Base-by-base conservation (phyloP, 2,888 invertebrate species). In the Drosophila aldrichi region DNA sequence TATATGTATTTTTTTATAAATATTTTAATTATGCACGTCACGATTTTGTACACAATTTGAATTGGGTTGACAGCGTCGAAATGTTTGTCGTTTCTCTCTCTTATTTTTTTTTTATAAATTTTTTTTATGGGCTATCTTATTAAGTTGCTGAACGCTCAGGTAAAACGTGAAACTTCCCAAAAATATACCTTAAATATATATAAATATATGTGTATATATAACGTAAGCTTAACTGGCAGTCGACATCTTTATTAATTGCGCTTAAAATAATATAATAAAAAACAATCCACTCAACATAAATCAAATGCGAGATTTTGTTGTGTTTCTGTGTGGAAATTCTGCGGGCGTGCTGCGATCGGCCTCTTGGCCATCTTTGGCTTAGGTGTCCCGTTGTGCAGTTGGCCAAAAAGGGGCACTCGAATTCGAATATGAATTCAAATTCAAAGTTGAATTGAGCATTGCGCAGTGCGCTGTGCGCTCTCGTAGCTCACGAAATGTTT, bases 31-130 rank as follows among this genome's bases (percentile, higher is more conserved):
- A 87, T 87, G 87, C 86, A 67, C 44, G 84, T 87, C 86, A 87
- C 86, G 89, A 89, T 87, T 88, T 82, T 82, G 67, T 84, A 89
- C 85, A 87, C 86, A 87, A 87, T 87, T 87, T 87, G 86, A 87
- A 87, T 89, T 89, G 86, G 86, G 86, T 87, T 89, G 89, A 87
- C 86, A 87, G 82, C 74, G 57, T 61, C 63, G 51, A 78, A 70
- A 70, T 54, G 65, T 70, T 36, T 49, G 54, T 62, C 41, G 48
- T 49, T 46, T 29, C 34, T 29, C 54, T 18, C 54, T 25, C 40
- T n/a, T 54, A 16, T 38, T 40, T 52, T 61, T 62, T 67, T 60
- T 60, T 20, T 43, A 3, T 41, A n/a, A n/a, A n/a, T n/a, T n/a
- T 61, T 62, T 69, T 60, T 20, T 43, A 3, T 41, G 29, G 54